Conservation (phyloP, 2,888 invertebrate genomes). For the Limenitis camilla region DNA sequence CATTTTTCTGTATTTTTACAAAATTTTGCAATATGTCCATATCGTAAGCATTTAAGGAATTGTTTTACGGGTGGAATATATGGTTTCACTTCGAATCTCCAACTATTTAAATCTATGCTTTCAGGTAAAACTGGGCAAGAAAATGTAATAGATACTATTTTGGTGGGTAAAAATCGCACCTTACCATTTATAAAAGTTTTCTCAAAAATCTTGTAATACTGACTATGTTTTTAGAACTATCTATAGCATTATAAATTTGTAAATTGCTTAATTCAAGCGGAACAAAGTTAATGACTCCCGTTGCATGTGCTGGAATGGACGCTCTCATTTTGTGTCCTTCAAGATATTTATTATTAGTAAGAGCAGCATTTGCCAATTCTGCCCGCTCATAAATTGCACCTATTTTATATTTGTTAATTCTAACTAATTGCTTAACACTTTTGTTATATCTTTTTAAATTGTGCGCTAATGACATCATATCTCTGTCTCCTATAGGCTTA, state of each 20-base stretch:
- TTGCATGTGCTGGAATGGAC: neutral
- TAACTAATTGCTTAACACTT: slow-evolving; percentile 3
- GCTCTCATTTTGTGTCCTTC: neutral
- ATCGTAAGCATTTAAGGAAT: slow-evolving; percentile 14
- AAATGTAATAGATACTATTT: slow-evolving; percentile 3
- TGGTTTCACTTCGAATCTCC: neutral
- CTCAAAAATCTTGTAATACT: slow-evolving; percentile 3
- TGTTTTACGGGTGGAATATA: slow-evolving; percentile 17
- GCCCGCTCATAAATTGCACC: slow-evolving; percentile 6
- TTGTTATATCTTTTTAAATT: slow-evolving; percentile 5
- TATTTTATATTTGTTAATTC: slow-evolving; percentile 7
- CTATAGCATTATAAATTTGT: slow-evolving; percentile 1
- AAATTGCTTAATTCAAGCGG: slow-evolving; percentile 1
- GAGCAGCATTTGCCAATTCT: slow-evolving; percentile 2
- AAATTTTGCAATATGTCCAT: slow-evolving; percentile 18
- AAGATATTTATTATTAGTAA: neutral
- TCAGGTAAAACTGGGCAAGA: slow-evolving; percentile 8
- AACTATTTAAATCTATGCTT: slow-evolving; percentile 8
- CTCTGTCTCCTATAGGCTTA: neutral
- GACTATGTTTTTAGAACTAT: slow-evolving; percentile 9
- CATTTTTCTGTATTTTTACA: slow-evolving; percentile 17
- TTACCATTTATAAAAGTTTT: neutral
- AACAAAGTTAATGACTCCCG: neutral
- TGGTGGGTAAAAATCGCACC: neutral
- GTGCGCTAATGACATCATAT: slow-evolving; percentile 3